Percentiles rank a stretch among this genome's conserved stretches.
Conservation (phyloP, 2,888 invertebrate species). For the Dascillus cervinus region DNA sequence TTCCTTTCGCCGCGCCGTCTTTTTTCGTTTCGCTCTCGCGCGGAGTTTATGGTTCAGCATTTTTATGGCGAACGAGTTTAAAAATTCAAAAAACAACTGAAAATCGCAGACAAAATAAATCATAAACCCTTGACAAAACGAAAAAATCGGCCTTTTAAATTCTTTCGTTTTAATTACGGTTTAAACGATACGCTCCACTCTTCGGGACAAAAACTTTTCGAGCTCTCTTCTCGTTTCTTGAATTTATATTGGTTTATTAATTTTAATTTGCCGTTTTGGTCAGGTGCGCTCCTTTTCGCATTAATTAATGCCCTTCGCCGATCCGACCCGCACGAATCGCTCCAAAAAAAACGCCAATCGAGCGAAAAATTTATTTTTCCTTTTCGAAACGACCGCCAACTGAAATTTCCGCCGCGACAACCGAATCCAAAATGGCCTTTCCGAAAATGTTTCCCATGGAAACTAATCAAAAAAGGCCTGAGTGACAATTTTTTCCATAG, state of each 20-base stretch:
- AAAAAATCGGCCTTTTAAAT: constrained; percentile 31
- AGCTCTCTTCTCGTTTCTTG: constrained; percentile 25
- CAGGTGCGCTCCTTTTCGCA: constrained; percentile 10
- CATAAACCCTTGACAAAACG: constrained; percentile 40
- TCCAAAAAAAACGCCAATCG: no score
- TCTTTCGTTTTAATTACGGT: constrained; percentile 37
- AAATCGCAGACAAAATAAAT: constrained; percentile 44
- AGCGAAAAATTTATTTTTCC: no score
- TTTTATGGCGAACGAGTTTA: constrained; percentile 42
- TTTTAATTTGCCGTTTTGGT: constrained; percentile 35
- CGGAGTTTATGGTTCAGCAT: constrained; percentile 39
- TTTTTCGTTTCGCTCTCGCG: constrained; percentile 14
- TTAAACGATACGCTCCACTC: constrained; percentile 20
- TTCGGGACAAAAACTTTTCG: constrained; percentile 17
- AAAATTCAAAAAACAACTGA: constrained; percentile 43
- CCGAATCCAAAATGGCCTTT: no score
- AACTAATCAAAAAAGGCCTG: no score
- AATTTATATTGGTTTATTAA: constrained; percentile 45
- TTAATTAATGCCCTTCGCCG: no score
- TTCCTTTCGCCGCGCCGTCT: constrained; percentile 6
- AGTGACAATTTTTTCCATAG: no score
- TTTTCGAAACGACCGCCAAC: no score
- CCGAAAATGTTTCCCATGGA: no score
- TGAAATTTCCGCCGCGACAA: no score
- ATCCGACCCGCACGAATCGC: no score